Evolutionary conservation across 1,140 invertebrate genomes (phyloP), one percentile per base, ranked within the genome.

Genomic region (Lordiphosa collinella): DNA sequence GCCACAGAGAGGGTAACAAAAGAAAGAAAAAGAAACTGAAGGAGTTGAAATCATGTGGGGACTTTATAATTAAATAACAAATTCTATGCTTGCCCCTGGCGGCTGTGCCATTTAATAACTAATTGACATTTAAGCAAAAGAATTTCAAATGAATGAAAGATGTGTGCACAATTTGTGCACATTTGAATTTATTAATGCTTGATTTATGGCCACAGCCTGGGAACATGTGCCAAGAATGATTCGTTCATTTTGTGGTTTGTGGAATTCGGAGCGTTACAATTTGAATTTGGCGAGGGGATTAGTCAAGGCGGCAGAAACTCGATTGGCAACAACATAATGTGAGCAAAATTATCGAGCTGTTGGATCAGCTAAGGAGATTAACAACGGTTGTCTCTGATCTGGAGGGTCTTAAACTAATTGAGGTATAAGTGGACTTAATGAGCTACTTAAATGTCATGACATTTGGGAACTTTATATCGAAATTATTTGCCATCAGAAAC

Each of bases 11-110:
- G 43, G 55, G 50, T 34, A 29, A 14, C 47, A 38, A n/a, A 47
- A 40, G 32, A 25, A 50, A 40, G 50, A 38, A 12, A 47, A 40
- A 22, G 25, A 50, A 46, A 40, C 47, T 43, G 41, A 40, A 22
- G 25, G 44, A 46, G 36, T 40, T 43, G 41, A 22, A 56, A 65
- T 18, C 65, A 80, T 80, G 75, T 48, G 60, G 51, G 54, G 75
- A 80, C 76, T 80, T 65, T 53, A 75, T 74, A 80, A 80, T 80
- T 80, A 67, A 74, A 74, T 80, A 67, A 70, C 41, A 76, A 75
- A 58, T 71, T 57, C 37, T n/a, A 44, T 6, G 8, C 14, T 14
- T 29, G 14, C 9, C 3, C 32, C 29, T 35, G 4, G 3, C 18
- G 4, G 18, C 51, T 65, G 57, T 67, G 56, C 54, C 70, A 82